phyloP scores from a whole-genome alignment of 2,113 vertebrate genomes.

The Malurus melanocephalus region DNA sequence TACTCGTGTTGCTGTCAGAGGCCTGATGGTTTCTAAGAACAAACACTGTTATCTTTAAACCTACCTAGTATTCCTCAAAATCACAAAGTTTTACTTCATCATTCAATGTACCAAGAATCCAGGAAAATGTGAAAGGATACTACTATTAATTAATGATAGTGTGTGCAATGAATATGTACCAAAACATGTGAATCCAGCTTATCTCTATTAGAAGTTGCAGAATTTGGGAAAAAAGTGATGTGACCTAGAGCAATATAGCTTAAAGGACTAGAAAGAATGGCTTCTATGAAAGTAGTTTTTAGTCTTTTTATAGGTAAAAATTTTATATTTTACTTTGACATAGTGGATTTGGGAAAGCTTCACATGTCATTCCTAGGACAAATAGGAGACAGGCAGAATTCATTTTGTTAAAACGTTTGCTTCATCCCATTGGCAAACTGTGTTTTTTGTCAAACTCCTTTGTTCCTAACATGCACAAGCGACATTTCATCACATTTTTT shows the following conservation, averaged over 20 bases:
- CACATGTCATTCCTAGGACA: neutral
- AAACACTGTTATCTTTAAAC: neutral
- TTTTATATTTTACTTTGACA: slow-evolving; percentile 25
- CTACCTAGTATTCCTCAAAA: neutral
- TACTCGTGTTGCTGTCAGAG: slow-evolving; percentile 18
- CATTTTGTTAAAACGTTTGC: slow-evolving; percentile 45
- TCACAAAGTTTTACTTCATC: neutral
- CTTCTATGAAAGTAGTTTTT: neutral
- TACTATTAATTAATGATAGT: neutral
- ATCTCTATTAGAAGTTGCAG: neutral
- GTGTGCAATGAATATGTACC: neutral
- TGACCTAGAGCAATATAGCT: neutral
- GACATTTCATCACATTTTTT: slow-evolving; percentile 52
- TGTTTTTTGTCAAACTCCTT: slow-evolving; percentile 33
- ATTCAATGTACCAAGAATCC: neutral
- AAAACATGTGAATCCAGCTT: neutral
- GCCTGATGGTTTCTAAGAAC: neutral
- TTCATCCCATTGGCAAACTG: slow-evolving; percentile 16
- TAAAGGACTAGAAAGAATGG: neutral
- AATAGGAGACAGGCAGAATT: slow-evolving; percentile 32
- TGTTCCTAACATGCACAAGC: slow-evolving; percentile 17
- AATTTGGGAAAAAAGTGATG: neutral
- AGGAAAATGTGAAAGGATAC: neutral
- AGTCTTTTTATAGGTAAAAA: slow-evolving; percentile 6
- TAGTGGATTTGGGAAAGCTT: slow-evolving; percentile 14